phyloP scores from a whole-genome alignment of 1,140 invertebrate genomes.

The Goniozus legneri region DNA sequence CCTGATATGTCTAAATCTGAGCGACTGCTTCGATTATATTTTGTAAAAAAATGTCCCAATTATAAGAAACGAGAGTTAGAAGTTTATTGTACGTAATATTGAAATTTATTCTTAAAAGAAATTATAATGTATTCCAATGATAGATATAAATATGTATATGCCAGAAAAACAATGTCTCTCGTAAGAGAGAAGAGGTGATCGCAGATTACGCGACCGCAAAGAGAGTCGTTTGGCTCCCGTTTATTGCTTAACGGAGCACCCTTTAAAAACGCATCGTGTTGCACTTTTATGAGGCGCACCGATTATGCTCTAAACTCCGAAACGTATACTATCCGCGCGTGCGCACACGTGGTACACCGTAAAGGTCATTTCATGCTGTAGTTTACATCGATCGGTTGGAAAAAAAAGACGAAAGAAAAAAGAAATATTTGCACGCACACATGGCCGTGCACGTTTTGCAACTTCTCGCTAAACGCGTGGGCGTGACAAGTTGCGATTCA shows the following conservation, averaged over 20 bases:
- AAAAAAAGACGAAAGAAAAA: too few relatives aligned
- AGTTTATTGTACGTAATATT: too few relatives aligned
- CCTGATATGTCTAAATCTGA: too few relatives aligned
- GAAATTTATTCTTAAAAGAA: too few relatives aligned
- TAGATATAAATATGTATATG: too few relatives aligned
- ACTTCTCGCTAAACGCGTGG: constrained; percentile 10
- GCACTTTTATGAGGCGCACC: constrained; percentile 48
- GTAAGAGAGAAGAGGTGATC: constrained; percentile 15
- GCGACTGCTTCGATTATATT: too few relatives aligned
- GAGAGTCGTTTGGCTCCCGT: constrained; percentile 35
- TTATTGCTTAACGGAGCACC: constrained; percentile 48
- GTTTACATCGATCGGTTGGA: constrained; percentile 29
- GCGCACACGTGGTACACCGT: constrained; percentile 13
- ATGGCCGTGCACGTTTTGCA: too few relatives aligned
- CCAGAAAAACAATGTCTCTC: not conserved
- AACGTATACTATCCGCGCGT: constrained; percentile 22
- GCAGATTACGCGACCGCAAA: constrained; percentile 27
- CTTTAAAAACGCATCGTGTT: constrained; percentile 53
- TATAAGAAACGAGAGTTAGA: too few relatives aligned
- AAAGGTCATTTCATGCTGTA: constrained; percentile 24
- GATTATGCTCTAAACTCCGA: constrained; percentile 48
- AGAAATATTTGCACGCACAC: too few relatives aligned
- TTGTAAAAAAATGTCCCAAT: too few relatives aligned
- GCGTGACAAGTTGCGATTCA: constrained; percentile 10
- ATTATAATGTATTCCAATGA: too few relatives aligned